Evolutionary conservation across 2,797 vertebrate genomes (phyloP), one percentile per base, ranked within the genome.

Genomic region (Acrossocheilus wenchowensis): DNA sequence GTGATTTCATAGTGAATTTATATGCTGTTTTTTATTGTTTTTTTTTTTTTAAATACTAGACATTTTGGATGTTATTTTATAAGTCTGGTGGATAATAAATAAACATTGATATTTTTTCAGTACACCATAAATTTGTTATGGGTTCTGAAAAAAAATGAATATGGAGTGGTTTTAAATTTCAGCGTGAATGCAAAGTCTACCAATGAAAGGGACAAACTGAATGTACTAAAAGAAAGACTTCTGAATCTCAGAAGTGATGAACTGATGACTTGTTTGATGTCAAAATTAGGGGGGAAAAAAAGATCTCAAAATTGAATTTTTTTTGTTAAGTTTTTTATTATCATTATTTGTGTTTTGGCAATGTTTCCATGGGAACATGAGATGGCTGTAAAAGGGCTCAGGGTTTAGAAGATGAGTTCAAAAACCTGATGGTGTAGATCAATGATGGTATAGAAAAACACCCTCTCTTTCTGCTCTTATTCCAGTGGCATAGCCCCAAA

Each of bases 351-450:
- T 69, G 77, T 83, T 90, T 86, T 86, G 85, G 87, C 77, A 82
- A 78, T 89, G 81, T 87, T 86, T 90, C 87, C 84, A 91, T 90
- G 83, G 90, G 71, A 89, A 89, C 86, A 91, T 90, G 88, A 86
- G 81, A 90, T 90, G 88, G 75, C 75, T 88, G 73, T 74, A 74
- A 90, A 88, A 87, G 74, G 75, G 34, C 26, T 77, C 71, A 10
- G 64, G 52, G 57, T 84, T 84, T 68, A 87, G 86, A 73, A 81
- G 60, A 89, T 86, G 85, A 88, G 34, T 78, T 77, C 78, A 87
- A 83, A 90, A 87, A 88, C 83, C 78, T 80, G 78, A 88, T 87
- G 86, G 74, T 88, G 80, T 81, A 86, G 72, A 74, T 85, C 78
- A 83, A 66, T 88, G 81, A 82, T 84, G 83, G 64, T 52, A 72